A percentile compares a stretch with the other conserved stretches of the same genome.
phyloP scores from a whole-genome alignment of 2,888 invertebrate species.

The Ptychoptera albimana region DNA sequence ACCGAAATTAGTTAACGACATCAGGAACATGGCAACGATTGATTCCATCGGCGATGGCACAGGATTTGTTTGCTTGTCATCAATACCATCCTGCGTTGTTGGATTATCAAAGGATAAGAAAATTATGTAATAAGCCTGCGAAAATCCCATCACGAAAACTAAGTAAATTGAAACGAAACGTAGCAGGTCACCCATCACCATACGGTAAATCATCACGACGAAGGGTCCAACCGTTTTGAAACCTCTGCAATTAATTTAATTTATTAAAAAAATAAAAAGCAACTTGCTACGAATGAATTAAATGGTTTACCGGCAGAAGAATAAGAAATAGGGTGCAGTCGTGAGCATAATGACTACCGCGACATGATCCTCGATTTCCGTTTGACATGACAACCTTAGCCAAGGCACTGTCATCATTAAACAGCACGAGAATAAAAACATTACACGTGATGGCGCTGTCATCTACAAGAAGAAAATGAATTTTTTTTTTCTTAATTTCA shows the following conservation, averaged over 20 bases:
- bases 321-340: conserved; percentile 91
- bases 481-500: background rate
- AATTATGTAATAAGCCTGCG: conserved; percentile 89
- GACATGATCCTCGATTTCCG: conserved; percentile 78
- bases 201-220: conserved; percentile 99
- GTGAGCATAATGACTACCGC: conserved; percentile 89
- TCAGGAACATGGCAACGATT: conserved; percentile 94
- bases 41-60: conserved; percentile 88
- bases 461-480: conserved; percentile 37
- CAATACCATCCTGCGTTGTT: conserved; percentile 63
- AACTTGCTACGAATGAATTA: background rate
- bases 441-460: conserved; percentile 78
- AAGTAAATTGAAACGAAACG: conserved; percentile 93
- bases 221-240: conserved; percentile 97
- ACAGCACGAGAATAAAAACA: conserved; percentile 87
- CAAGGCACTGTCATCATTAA: conserved; percentile 76
- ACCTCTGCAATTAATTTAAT: conserved; percentile 45
- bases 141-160: conserved; percentile 94
- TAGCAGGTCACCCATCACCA: conserved; percentile 91
- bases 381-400: conserved; percentile 66
- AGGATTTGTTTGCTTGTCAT: conserved; percentile 68
- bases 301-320: conserved; percentile 71
- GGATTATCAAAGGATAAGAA: conserved; percentile 79
- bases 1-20: conserved; percentile 94
- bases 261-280: background rate